A percentile compares a stretch with the other conserved stretches of the same genome.
Evolutionary conservation across 2,113 vertebrate species (phyloP).

Genomic region (Perca schrenkii): DNA sequence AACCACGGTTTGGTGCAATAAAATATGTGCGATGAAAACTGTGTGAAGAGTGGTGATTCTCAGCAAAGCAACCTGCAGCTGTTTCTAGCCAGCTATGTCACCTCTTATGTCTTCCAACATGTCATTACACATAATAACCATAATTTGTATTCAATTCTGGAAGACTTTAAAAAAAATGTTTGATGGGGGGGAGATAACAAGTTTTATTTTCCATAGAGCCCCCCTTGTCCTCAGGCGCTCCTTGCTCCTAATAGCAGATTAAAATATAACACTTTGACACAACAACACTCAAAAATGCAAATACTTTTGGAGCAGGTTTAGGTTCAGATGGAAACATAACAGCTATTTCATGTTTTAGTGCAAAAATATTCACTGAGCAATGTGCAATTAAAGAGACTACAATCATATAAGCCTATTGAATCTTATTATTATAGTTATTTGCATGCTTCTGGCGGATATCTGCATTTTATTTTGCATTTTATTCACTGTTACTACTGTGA

Average conservation of each 20-base stretch:
- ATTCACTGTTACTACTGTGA: no score
- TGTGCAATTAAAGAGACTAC: not conserved
- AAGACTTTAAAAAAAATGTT: no score
- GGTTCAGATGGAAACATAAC: no score
- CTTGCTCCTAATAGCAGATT: not conserved
- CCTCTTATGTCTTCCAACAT: not conserved
- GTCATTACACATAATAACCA: not conserved
- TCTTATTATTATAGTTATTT: not conserved
- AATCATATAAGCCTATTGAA: no score
- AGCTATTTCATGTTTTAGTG: no score
- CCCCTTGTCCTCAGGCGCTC: not conserved
- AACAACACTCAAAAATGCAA: not conserved
- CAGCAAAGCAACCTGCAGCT: not conserved
- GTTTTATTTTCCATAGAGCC: not conserved
- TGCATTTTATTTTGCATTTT: no score
- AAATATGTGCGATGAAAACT: slow-evolving; percentile 3
- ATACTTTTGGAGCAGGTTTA: not conserved
- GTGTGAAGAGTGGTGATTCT: not conserved
- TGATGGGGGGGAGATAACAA: not conserved
- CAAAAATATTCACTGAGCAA: not conserved
- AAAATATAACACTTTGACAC: not conserved
- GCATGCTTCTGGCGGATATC: no score
- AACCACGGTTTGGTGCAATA: not conserved
- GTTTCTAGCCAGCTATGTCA: not conserved
- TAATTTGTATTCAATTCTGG: not conserved